Evolutionary conservation across 1,140 invertebrate genomes (phyloP).

Genomic region (Brachionus manjavacas): DNA sequence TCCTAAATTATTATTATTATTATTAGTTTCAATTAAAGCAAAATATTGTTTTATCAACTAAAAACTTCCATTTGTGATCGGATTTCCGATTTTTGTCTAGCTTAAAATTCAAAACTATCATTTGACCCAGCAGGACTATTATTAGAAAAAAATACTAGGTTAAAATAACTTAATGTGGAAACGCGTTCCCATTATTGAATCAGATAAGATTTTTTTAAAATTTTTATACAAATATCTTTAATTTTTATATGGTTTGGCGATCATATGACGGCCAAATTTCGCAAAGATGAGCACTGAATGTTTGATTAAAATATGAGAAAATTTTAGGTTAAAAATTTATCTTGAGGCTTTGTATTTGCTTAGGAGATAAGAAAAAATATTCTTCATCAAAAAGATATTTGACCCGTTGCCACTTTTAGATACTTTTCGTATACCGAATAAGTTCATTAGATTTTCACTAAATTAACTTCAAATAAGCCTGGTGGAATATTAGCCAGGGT

Average conservation of each 20-base stretch:
- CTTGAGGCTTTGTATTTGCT: neutral
- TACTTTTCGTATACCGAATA: neutral
- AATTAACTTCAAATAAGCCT: neutral
- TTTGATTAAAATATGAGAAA: neutral
- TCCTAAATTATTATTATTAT: neutral
- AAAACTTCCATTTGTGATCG: neutral
- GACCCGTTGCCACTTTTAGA: neutral
- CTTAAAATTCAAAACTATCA: neutral
- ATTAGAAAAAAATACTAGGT: neutral
- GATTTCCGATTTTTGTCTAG: neutral
- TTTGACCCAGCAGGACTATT: neutral
- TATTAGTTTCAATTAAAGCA: neutral
- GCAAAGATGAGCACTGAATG: neutral
- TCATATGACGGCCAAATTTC: neutral
- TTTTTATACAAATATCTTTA: neutral
- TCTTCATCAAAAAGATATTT: neutral
- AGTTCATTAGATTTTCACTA: neutral
- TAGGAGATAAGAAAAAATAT: neutral
- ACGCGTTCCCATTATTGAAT: neutral
- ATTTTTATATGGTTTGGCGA: neutral
- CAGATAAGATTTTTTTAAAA: neutral
- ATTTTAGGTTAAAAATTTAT: neutral
- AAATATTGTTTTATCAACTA: neutral
- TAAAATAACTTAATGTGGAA: neutral
- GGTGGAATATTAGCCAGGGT: neutral